These are phyloP conservation scores for Campoplex nolae DNA, from an alignment of 2,888 invertebrate genomes.

Conservation along the genomic window DNA sequence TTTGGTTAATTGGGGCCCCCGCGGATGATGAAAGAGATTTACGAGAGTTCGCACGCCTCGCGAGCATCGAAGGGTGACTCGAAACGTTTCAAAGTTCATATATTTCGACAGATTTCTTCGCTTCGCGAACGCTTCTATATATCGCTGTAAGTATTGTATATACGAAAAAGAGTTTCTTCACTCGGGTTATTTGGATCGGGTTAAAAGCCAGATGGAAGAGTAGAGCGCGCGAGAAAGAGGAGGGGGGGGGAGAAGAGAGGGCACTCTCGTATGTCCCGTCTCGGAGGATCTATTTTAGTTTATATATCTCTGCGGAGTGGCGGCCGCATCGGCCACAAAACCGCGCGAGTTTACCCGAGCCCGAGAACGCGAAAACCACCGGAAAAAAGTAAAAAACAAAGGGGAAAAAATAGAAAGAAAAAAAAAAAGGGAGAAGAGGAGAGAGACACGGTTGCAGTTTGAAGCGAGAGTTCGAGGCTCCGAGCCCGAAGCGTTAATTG, in stretches of 20 bases:
- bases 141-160: background rate
- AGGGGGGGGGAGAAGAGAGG: background rate
- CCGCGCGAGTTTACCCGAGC: constrained; percentile 57
- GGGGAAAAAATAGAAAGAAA: constrained; percentile 12
- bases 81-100: constrained; percentile 49
- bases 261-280: constrained; percentile 49
- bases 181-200: constrained; percentile 66
- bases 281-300: constrained; percentile 68
- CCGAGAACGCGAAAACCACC: constrained; percentile 59
- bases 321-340: constrained; percentile 63
- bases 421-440: constrained; percentile 23
- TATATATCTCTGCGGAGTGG: constrained; percentile 52
- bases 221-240: background rate
- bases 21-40: constrained; percentile 59
- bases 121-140: constrained; percentile 8
- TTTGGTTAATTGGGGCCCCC: constrained; percentile 62
- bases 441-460: constrained; percentile 55
- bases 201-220: constrained; percentile 68
- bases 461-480: constrained; percentile 40
- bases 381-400: constrained; percentile 22
- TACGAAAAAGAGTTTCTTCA: constrained; percentile 42
- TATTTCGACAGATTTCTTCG: constrained; percentile 54
- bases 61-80: constrained; percentile 52
- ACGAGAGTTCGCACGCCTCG: constrained; percentile 60
- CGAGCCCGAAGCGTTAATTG: constrained; percentile 49